Percentiles rank a stretch among this genome's conserved stretches.
These are phyloP conservation scores for Chaunax sp. DNA, from an alignment of 2,797 vertebrate genomes.

Conservation along the genomic window DNA sequence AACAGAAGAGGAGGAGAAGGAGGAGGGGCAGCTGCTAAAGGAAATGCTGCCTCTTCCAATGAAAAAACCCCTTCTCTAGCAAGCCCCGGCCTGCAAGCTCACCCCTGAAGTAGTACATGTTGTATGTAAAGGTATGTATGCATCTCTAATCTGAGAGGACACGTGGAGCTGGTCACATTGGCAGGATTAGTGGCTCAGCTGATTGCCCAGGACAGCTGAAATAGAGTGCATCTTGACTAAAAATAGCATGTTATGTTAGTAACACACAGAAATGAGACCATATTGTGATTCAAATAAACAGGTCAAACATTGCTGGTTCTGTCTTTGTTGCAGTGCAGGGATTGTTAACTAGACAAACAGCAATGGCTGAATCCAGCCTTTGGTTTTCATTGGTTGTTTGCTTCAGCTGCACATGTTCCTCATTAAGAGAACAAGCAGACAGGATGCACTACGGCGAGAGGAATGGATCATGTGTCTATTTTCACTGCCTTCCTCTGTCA, in stretches of 20 bases:
- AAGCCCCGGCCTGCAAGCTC: conserved; percentile 54
- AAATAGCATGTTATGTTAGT: conserved; percentile 46
- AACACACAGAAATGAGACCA: conserved; percentile 23
- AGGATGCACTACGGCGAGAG: conserved; percentile 69
- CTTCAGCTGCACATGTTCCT: conserved; percentile 79
- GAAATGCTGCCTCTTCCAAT: conserved; percentile 73
- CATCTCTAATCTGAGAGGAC: conserved; percentile 67
- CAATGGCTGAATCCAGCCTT: conserved; percentile 63
- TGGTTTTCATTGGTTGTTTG: conserved; percentile 75
- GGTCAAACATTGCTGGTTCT: conserved; percentile 36
- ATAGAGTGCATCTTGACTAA: conserved; percentile 46
- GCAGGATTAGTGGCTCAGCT: conserved; percentile 69
- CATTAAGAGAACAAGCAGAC: conserved; percentile 75
- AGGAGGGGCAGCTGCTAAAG: conserved; percentile 70
- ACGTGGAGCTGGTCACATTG: conserved; percentile 64
- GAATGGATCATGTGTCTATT: conserved; percentile 69
- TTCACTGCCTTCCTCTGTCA: conserved; percentile 58
- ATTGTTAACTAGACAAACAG: conserved; percentile 60
- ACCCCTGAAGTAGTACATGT: conserved; percentile 65
- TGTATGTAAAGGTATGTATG: conserved; percentile 72
- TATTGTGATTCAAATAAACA: conserved; percentile 30
- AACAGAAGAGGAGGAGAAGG: conserved; percentile 49
- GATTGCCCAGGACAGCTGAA: conserved; percentile 51
- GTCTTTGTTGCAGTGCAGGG: conserved; percentile 59
- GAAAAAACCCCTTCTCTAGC: conserved; percentile 61